Base-by-base conservation (phyloP, 2,113 vertebrate genomes). In the Pungitius pungitius region DNA sequence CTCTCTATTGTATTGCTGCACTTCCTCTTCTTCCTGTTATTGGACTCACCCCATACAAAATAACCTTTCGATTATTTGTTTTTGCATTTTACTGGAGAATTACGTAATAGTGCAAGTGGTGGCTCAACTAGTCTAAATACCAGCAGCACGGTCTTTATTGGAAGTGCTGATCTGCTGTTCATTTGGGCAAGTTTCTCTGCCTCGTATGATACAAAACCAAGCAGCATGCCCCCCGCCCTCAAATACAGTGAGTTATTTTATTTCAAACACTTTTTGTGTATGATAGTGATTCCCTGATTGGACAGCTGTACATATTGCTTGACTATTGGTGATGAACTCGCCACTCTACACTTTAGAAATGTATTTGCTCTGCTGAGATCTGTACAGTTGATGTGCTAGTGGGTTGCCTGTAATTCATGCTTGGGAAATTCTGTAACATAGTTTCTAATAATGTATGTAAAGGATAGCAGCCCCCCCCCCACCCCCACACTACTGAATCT, bases 381-480 rank as follows among this genome's bases (percentile, higher is more conserved):
- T 93, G 93, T 92, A 92, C 90, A 92, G 91, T 91, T 85, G 78
- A 81, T 82, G 89, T 92, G 88, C 87, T 89, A 73, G 87, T 89
- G 78, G 85, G 91, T 92, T 91, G 90, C 90, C 87, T 92, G 89
- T 92, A 93, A 92, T 90, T 91, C 86, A 89, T 90, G 75, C 82
- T 85, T 89, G 90, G 85, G 80, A 90, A 82, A 91, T 87, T 91
- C 85, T 90, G 88, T 93, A 92, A 93, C 76, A 90, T 91, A 92
- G 91, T 93, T 94, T 93, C 83, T 92, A 91, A 87, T 93, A 89
- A 89, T 87, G 86, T 93, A 87, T 89, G 86, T 85, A 86, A 90
- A 90, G 85, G 83, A 90, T 79, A 83, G 76, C 67, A 70, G 62
- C 85, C 64, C 33, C 39, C 74, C 67, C 69, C 60, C 49, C 42